A percentile compares a stretch with the other conserved stretches of the same genome.
phyloP scores from a whole-genome alignment of 2,888 invertebrate species.

The Watsonalla binaria region DNA sequence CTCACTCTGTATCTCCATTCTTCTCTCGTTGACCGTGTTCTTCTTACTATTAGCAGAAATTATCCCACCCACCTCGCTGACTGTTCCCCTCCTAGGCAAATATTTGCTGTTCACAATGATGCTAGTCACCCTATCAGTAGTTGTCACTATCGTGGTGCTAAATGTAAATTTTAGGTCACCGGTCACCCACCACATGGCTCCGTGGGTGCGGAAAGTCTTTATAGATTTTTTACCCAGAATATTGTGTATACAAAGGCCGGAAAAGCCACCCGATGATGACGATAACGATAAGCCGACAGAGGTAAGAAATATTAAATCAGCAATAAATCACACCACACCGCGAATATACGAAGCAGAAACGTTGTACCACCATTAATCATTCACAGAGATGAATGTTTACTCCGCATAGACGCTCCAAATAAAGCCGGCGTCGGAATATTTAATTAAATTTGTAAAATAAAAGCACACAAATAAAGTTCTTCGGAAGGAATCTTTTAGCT shows the following conservation, averaged over 20 bases:
- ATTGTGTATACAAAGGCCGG: slow-evolving; percentile 92
- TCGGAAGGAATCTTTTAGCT: slow-evolving; percentile 44
- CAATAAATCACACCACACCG: slow-evolving; percentile 23
- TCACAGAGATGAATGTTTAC: slow-evolving; percentile 27
- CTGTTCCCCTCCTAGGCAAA: slow-evolving; percentile 94
- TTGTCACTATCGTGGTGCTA: slow-evolving; percentile 95
- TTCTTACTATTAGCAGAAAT: slow-evolving; percentile 95
- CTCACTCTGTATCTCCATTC: slow-evolving; percentile 95
- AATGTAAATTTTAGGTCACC: slow-evolving; percentile 96
- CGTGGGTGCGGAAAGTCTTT: slow-evolving; percentile 93
- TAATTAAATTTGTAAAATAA: slow-evolving; percentile 66
- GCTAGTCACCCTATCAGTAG: slow-evolving; percentile 94
- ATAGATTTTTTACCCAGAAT: slow-evolving; percentile 91
- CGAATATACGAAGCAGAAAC: slow-evolving; percentile 23
- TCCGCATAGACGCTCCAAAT: slow-evolving; percentile 26
- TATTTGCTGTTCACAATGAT: slow-evolving; percentile 97
- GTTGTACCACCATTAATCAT: slow-evolving; percentile 41
- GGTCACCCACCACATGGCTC: slow-evolving; percentile 94
- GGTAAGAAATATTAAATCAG: slow-evolving; percentile 51
- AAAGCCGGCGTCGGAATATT: slow-evolving; percentile 30
- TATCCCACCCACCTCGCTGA: slow-evolving; percentile 95
- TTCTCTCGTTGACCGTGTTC: slow-evolving; percentile 95
- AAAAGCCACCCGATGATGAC: slow-evolving; percentile 85
- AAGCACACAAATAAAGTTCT: slow-evolving; percentile 56
- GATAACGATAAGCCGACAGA: slow-evolving; percentile 71